Evolutionary conservation across 37 sponge, comb jelly and placozoan species (phyloP).

Genomic region (Chondrilla cf. caribensis): DNA sequence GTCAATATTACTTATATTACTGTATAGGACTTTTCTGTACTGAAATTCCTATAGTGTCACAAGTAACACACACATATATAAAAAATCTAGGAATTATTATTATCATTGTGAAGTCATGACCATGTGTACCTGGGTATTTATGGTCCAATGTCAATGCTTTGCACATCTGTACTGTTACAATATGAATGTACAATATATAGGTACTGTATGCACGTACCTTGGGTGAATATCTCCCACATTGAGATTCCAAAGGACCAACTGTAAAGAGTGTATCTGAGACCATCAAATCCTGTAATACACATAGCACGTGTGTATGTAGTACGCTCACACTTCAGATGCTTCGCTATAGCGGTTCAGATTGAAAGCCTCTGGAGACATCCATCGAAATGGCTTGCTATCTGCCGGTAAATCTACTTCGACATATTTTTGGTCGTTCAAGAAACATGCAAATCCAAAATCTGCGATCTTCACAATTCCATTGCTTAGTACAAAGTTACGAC

Average conservation of each 20-base stretch:
- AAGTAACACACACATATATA: too few species aligned
- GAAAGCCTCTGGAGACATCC: constrained; percentile 26
- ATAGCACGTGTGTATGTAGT: neutral
- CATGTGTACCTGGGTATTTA: too few species aligned
- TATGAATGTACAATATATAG: too few species aligned
- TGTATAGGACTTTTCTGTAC: too few species aligned
- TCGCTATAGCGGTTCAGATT: neutral
- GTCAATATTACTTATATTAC: too few species aligned
- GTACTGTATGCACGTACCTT: constrained; percentile 5
- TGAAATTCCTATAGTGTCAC: too few species aligned
- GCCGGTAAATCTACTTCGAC: neutral
- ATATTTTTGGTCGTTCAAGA: neutral
- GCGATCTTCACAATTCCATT: constrained; percentile 2
- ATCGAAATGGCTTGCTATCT: constrained; percentile 16
- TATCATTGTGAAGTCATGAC: too few species aligned
- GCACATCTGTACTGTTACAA: too few species aligned
- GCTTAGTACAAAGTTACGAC: constrained; percentile 11
- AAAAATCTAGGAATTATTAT: too few species aligned
- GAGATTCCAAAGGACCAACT: constrained; percentile 21
- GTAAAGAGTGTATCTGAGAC: neutral
- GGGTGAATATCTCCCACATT: constrained; percentile 10
- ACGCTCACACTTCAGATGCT: constrained; percentile 16
- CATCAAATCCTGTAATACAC: too few species aligned
- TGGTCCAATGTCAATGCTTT: too few species aligned
- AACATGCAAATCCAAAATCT: constrained; percentile 27